Base-by-base conservation (phyloP, 2,888 invertebrate genomes). In the Venusia cambrica region DNA sequence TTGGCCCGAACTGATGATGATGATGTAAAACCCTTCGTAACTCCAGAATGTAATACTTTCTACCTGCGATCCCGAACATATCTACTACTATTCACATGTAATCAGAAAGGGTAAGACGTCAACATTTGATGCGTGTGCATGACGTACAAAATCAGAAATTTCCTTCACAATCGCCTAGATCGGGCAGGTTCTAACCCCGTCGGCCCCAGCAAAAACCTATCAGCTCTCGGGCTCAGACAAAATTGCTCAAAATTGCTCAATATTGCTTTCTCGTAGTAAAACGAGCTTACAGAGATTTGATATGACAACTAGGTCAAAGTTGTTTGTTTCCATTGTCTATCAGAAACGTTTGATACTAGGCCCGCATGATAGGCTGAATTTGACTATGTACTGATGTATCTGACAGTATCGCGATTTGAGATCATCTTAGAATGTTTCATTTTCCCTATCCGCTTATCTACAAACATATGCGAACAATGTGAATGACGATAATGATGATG, bases 121-220 rank as follows among this genome's bases (percentile, higher is more conserved):
- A n/a, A n/a, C n/a, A n/a, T n/a, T n/a, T n/a, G n/a, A n/a, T n/a
- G n/a, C n/a, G n/a, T n/a, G n/a, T n/a, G n/a, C n/a, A n/a, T n/a
- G n/a, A n/a, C n/a, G n/a, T n/a, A n/a, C n/a, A n/a, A n/a, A n/a
- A n/a, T n/a, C n/a, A n/a, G n/a, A n/a, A n/a, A n/a, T n/a, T n/a
- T n/a, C n/a, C n/a, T n/a, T n/a, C n/a, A n/a, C n/a, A n/a, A n/a
- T n/a, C n/a, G n/a, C n/a, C n/a, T n/a, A n/a, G n/a, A n/a, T n/a
- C n/a, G n/a, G n/a, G n/a, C n/a, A n/a, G n/a, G n/a, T 9, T 11
- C 36, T 12, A 25, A 31, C 7, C 41, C 36, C 32, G n/a, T n/a
- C n/a, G n/a, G 26, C 15, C 24, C 43, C 45, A 49, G 40, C 45
- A 46, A 48, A 46, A 57, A 59, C 52, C 52, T 54, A 52, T 57